Percentiles rank a stretch among this genome's conserved stretches.
These are phyloP conservation scores for Conops quadrifasciatus DNA, from an alignment of 2,888 invertebrate genomes.

Conservation along the genomic window DNA sequence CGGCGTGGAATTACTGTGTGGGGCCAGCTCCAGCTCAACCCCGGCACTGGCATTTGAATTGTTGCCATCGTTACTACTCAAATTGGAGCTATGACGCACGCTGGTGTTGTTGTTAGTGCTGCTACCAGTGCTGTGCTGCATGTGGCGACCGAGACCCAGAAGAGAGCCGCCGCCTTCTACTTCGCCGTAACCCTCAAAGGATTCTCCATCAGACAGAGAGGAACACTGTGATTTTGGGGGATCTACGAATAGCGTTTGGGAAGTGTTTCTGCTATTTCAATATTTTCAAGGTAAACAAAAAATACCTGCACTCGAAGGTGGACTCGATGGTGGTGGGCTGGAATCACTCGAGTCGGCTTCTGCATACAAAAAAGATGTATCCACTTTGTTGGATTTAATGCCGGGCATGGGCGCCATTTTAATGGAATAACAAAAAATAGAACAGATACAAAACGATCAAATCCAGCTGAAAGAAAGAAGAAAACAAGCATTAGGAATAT, in stretches of 20 bases:
- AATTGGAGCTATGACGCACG: background rate
- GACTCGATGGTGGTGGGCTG: slow-evolving; percentile 63
- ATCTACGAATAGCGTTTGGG: slow-evolving; percentile 45
- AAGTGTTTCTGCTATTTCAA: background rate
- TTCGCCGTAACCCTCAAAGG: slow-evolving; percentile 82
- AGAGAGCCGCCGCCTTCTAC: slow-evolving; percentile 60
- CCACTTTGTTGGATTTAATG: slow-evolving; percentile 41
- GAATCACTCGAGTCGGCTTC: slow-evolving; percentile 55
- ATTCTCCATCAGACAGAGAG: slow-evolving; percentile 79
- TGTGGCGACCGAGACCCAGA: slow-evolving; percentile 39
- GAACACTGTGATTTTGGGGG: slow-evolving; percentile 66
- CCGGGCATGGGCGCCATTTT: slow-evolving; percentile 49
- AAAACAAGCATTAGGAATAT: background rate
- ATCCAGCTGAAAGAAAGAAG: background rate
- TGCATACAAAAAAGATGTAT: slow-evolving; percentile 45
- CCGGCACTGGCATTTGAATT: slow-evolving; percentile 55
- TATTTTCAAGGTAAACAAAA: background rate
- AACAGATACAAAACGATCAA: background rate
- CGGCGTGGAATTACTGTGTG: slow-evolving; percentile 52
- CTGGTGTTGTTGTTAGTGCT: slow-evolving; percentile 36
- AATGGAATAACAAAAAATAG: slow-evolving; percentile 36
- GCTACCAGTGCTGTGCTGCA: slow-evolving; percentile 22
- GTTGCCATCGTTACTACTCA: slow-evolving; percentile 35
- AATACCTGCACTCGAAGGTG: slow-evolving; percentile 64
- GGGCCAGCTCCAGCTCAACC: slow-evolving; percentile 64